Conservation (phyloP, 2,797 vertebrate species). For the Paedocypris micromegethes region DNA sequence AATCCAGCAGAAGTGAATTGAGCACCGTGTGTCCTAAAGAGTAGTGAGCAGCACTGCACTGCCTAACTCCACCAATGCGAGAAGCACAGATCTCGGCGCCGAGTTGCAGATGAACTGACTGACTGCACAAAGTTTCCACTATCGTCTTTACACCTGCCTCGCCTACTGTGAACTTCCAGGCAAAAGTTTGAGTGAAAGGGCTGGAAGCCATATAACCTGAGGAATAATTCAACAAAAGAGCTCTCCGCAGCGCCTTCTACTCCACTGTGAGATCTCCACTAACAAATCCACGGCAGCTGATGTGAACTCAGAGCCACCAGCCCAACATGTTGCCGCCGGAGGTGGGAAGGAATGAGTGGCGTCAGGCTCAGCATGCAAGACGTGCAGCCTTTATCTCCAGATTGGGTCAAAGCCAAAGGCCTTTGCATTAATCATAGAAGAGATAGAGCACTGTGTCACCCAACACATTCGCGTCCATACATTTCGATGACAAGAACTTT, state of each 20-base stretch:
- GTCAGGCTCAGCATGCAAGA: constrained; percentile 1
- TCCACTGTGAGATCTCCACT: constrained; percentile 23
- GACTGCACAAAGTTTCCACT: constrained; percentile 35
- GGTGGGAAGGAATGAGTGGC: constrained; percentile 16
- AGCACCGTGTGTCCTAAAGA: constrained; percentile 44
- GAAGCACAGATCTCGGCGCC: constrained; percentile 31
- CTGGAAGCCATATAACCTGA: constrained; percentile 39
- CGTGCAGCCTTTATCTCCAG: constrained; percentile 17
- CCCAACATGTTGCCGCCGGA: constrained; percentile 31
- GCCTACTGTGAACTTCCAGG: constrained; percentile 30
- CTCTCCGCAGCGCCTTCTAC: constrained; percentile 9
- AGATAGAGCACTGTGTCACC: constrained; percentile 5
- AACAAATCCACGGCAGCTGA: constrained; percentile 37
- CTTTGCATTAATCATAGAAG: constrained; percentile 41
- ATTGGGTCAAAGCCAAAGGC: constrained; percentile 34
- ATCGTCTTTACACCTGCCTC: constrained; percentile 32
- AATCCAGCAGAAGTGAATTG: constrained; percentile 44
- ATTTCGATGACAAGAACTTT: constrained; percentile 8
- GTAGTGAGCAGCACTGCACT: constrained; percentile 33
- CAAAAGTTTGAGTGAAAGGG: constrained; percentile 37
- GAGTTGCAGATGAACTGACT: constrained; percentile 27
- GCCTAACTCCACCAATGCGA: constrained; percentile 24
- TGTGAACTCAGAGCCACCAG: constrained; percentile 30
- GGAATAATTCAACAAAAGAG: constrained; percentile 53
- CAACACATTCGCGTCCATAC: constrained; percentile 19